These are phyloP conservation scores for Melanogrammus aeglefinus DNA, from an alignment of 2,797 vertebrate genomes.

Conservation along the genomic window DNA sequence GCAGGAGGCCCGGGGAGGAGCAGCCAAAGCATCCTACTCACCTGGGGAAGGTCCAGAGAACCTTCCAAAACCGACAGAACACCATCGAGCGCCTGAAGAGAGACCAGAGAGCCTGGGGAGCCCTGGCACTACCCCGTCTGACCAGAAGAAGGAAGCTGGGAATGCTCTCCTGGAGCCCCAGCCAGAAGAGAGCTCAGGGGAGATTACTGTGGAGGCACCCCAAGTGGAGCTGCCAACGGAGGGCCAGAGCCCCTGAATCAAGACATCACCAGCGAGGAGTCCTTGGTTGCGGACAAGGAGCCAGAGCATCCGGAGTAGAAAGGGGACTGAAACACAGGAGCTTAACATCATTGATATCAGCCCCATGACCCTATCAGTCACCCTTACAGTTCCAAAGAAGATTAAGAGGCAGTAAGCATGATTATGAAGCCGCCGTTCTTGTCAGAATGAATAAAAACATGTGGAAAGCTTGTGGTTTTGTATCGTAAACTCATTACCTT, in stretches of 20 bases:
- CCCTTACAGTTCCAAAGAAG: neutral
- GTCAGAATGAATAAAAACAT: neutral
- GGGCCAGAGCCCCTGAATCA: conserved; percentile 29
- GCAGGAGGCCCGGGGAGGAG: conserved; percentile 24
- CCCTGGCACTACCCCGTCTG: conserved; percentile 27
- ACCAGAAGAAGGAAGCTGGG: conserved; percentile 22
- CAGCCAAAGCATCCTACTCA: conserved; percentile 32
- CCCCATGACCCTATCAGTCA: neutral
- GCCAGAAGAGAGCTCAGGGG: conserved; percentile 25
- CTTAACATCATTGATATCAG: neutral
- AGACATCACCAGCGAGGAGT: conserved; percentile 41
- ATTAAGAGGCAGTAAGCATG: neutral
- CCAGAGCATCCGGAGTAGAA: conserved; percentile 43
- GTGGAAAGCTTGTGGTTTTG: neutral
- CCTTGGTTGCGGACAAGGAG: conserved; percentile 33
- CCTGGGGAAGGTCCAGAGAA: conserved; percentile 35
- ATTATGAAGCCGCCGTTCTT: neutral
- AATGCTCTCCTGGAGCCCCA: conserved; percentile 34
- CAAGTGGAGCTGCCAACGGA: conserved; percentile 34
- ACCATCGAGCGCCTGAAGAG: conserved; percentile 17
- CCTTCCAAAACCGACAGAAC: conserved; percentile 36
- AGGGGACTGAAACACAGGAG: neutral
- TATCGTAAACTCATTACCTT: neutral
- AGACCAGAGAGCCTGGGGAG: conserved; percentile 34
- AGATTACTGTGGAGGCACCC: conserved; percentile 29